Percentiles rank a stretch among this genome's conserved stretches.
Evolutionary conservation across 92 coral and sea anemone species (phyloP).

Genomic region (Muricea muricata): DNA sequence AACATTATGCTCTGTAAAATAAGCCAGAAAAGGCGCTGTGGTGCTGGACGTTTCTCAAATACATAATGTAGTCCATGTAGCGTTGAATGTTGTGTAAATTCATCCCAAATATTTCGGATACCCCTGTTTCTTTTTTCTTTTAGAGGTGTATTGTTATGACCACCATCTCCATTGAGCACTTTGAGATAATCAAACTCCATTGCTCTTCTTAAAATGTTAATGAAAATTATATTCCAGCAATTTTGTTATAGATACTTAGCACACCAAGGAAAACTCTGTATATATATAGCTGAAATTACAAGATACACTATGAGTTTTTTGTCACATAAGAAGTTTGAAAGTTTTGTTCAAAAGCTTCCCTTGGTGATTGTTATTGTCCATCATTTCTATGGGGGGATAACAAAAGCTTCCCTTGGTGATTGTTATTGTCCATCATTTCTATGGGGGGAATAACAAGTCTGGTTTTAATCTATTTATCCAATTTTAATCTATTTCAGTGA

Average conservation of each 20-base stretch:
- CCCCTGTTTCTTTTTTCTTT: slow-evolving; percentile 15
- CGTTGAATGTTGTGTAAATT: not conserved
- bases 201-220: not conserved
- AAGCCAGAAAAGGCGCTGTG: slow-evolving; percentile 19
- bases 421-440: too few relatives aligned
- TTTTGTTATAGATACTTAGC: not conserved
- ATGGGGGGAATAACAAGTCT: too few relatives aligned
- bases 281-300: not conserved
- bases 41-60: slow-evolving; percentile 4
- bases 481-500: too few relatives aligned
- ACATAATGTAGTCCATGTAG: slow-evolving; percentile 34
- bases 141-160: not conserved
- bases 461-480: too few relatives aligned
- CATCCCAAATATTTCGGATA: slow-evolving; percentile 7
- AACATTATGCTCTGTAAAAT: not conserved
- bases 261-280: not conserved
- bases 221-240: not conserved
- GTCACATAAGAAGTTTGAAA: too few relatives aligned
- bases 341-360: too few relatives aligned
- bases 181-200: not conserved
- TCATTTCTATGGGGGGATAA: too few relatives aligned
- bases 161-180: slow-evolving; percentile 1
- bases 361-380: too few relatives aligned
- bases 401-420: too few relatives aligned
- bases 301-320: too few relatives aligned